A percentile compares a stretch with the other conserved stretches of the same genome.
phyloP scores from a whole-genome alignment of 2,797 vertebrate species.

The Avahi laniger region DNA sequence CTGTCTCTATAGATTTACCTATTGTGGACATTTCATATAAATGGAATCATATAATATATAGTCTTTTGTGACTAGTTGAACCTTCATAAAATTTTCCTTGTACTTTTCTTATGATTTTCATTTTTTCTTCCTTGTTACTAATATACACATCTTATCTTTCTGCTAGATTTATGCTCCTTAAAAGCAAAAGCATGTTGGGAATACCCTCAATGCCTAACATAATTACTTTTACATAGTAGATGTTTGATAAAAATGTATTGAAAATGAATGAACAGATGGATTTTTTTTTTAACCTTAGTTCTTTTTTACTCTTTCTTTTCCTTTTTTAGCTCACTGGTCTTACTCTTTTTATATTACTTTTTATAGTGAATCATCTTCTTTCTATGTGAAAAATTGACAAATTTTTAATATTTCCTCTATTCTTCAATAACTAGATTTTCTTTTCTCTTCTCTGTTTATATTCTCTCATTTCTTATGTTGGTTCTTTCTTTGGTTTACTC shows the following conservation, averaged over 20 bases:
- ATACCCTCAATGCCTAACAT: not conserved
- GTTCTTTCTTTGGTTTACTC: not conserved
- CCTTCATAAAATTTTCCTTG: not conserved
- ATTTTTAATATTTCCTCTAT: not conserved
- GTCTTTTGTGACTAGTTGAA: not conserved
- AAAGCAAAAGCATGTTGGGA: not conserved
- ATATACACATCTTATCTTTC: not conserved
- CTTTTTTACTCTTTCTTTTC: not conserved
- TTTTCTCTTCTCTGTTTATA: not conserved
- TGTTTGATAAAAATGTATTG: not conserved
- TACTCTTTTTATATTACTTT: not conserved
- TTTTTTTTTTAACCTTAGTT: not conserved
- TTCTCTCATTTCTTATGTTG: not conserved
- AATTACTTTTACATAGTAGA: not conserved
- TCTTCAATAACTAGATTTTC: not conserved
- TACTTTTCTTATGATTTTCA: not conserved
- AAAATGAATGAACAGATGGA: not conserved
- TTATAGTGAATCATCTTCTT: not conserved
- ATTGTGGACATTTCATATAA: not conserved
- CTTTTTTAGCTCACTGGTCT: not conserved
- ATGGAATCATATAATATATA: not conserved
- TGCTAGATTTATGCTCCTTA: not conserved
- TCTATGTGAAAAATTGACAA: not conserved
- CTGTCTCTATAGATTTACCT: not conserved
- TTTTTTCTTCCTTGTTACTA: conserved; percentile 23